Evolutionary conservation across 2,797 vertebrate genomes (phyloP).

Genomic region (Prionace glauca): DNA sequence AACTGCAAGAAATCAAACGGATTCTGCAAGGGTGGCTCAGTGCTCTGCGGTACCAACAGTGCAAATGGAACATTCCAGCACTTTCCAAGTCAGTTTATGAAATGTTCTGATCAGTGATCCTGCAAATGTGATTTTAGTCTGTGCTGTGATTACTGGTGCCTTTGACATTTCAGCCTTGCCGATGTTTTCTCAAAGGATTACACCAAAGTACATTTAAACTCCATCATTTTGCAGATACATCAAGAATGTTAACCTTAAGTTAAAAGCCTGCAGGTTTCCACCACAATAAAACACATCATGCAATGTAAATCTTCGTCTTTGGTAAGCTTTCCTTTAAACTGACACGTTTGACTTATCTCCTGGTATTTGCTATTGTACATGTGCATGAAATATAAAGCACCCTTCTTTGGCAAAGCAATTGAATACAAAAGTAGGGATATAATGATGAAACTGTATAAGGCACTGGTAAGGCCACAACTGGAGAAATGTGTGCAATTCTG

Average conservation of each 20-base stretch:
- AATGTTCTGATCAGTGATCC: conserved; percentile 49
- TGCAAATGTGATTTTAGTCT: conserved; percentile 57
- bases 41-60: not conserved
- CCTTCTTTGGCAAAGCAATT: not conserved
- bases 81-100: conserved; percentile 15
- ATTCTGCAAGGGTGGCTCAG: not conserved
- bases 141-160: conserved; percentile 50
- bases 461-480: no score
- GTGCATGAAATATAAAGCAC: not conserved
- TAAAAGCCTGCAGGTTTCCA: conserved; percentile 4
- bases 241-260: conserved; percentile 51
- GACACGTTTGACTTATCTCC: not conserved
- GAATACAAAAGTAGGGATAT: no score
- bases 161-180: conserved; percentile 56
- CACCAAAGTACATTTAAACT: conserved; percentile 56
- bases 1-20: not conserved
- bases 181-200: conserved; percentile 43
- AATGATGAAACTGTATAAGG: no score
- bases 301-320: conserved; percentile 1
- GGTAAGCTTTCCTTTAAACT: not conserved
- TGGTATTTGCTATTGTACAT: not conserved
- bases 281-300: not conserved
- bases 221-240: conserved; percentile 57
- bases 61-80: not conserved
- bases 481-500: no score